Evolutionary conservation across 2,113 vertebrate species (phyloP).

Genomic region (Beaufortia kweichowensis): DNA sequence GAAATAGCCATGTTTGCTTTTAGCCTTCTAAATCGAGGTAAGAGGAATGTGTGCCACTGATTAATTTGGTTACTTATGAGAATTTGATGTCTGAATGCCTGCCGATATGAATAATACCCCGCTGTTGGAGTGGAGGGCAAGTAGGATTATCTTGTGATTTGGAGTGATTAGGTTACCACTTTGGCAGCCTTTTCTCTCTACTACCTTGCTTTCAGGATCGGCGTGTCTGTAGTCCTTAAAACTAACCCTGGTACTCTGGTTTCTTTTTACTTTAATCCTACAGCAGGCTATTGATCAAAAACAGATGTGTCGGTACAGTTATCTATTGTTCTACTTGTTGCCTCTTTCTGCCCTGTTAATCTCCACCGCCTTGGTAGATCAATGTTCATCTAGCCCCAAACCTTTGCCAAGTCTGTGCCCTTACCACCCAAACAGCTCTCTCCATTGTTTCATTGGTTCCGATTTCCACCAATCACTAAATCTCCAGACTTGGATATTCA

Average conservation of each 20-base stretch:
- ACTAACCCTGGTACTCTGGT: constrained; percentile 56
- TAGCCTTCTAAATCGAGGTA: constrained; percentile 31
- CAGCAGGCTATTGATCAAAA: constrained; percentile 63
- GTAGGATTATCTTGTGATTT: constrained; percentile 52
- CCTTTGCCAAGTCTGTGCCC: constrained; percentile 9
- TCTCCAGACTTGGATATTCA: neutral
- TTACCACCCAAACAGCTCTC: constrained; percentile 50
- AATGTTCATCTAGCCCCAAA: constrained; percentile 43
- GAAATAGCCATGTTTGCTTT: neutral
- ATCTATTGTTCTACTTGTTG: constrained; percentile 65
- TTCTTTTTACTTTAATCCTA: constrained; percentile 56
- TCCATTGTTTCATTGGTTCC: constrained; percentile 27
- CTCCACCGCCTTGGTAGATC: constrained; percentile 20
- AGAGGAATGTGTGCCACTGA: constrained; percentile 40
- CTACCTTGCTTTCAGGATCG: constrained; percentile 47
- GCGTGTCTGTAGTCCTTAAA: constrained; percentile 56
- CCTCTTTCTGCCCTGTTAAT: constrained; percentile 50
- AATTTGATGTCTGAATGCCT: constrained; percentile 7
- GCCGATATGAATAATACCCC: constrained; percentile 37
- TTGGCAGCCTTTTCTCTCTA: constrained; percentile 49
- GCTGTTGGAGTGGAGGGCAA: constrained; percentile 41
- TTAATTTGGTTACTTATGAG: constrained; percentile 32
- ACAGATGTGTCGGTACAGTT: constrained; percentile 70
- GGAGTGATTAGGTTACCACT: constrained; percentile 57
- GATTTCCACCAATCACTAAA: constrained; percentile 1